Evolutionary conservation across 2,113 vertebrate genomes (phyloP).

Genomic region (Catagonus wagneri): DNA sequence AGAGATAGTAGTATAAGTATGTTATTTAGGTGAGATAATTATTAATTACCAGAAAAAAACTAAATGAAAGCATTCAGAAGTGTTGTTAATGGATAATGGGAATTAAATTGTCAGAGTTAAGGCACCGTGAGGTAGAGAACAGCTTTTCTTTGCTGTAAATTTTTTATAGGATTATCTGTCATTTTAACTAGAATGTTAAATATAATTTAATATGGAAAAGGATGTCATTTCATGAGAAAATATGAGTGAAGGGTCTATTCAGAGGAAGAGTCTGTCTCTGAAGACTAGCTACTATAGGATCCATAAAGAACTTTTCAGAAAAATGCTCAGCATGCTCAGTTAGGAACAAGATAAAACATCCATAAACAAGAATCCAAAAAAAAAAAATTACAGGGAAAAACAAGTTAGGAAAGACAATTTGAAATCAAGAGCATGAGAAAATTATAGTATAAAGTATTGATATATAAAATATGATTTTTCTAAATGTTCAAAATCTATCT

Average conservation of each 20-base stretch:
- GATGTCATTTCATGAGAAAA: background rate
- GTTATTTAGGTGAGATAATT: background rate
- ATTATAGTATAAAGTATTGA: background rate
- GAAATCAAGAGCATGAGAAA: background rate
- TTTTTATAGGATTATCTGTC: background rate
- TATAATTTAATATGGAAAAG: background rate
- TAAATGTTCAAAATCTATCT: background rate
- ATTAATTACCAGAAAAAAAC: background rate
- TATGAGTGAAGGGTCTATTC: background rate
- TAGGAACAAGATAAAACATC: background rate
- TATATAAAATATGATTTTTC: slow-evolving; percentile 28
- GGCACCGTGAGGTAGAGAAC: background rate
- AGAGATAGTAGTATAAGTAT: background rate
- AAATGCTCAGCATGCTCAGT: background rate
- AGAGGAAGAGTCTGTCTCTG: background rate
- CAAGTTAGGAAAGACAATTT: background rate
- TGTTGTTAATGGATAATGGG: background rate
- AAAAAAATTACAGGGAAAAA: background rate
- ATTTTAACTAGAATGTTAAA: background rate
- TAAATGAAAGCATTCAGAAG: background rate
- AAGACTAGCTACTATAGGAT: background rate
- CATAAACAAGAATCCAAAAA: background rate
- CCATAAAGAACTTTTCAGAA: background rate
- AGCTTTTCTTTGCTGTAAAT: background rate
- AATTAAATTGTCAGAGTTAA: background rate